Evolutionary conservation across 2,113 vertebrate genomes (phyloP).

Genomic region (Phylloscopus whistleri): DNA sequence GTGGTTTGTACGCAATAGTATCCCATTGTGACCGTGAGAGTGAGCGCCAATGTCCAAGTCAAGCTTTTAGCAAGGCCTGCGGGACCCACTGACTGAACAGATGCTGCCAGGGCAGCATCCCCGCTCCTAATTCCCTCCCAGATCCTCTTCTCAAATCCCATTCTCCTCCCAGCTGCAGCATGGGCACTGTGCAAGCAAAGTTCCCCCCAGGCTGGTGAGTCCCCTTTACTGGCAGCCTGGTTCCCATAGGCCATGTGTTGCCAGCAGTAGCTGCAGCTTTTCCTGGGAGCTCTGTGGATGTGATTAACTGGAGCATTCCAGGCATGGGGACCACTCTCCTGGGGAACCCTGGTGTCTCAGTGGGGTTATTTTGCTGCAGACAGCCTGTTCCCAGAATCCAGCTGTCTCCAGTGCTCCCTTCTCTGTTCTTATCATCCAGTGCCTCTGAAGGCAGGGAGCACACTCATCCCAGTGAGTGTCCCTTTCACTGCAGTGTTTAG

Average conservation of each 20-base stretch:
- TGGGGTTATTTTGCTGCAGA: neutral
- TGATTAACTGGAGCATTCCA: neutral
- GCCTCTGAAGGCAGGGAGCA: neutral
- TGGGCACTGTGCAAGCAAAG: neutral
- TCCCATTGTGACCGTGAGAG: neutral
- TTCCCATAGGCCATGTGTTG: neutral
- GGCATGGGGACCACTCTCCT: neutral
- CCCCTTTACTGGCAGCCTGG: neutral
- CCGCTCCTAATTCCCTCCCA: neutral
- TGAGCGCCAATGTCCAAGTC: neutral
- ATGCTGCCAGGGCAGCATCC: neutral
- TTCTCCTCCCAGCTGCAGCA: neutral
- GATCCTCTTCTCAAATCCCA: neutral
- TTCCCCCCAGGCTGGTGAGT: accelerated
- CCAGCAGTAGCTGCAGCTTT: neutral
- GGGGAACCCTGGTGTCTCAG: neutral
- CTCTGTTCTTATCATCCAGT: neutral
- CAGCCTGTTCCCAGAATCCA: neutral
- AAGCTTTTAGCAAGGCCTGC: neutral
- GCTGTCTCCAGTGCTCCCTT: neutral
- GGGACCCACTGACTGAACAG: accelerated
- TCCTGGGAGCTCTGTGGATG: neutral
- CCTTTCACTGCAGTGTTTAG: neutral
- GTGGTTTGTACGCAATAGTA: neutral
- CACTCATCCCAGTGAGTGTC: neutral